These are phyloP conservation scores for Halichondria panicea DNA, from an alignment of 37 sponge, comb jelly and placozoan genomes.

Conservation along the genomic window DNA sequence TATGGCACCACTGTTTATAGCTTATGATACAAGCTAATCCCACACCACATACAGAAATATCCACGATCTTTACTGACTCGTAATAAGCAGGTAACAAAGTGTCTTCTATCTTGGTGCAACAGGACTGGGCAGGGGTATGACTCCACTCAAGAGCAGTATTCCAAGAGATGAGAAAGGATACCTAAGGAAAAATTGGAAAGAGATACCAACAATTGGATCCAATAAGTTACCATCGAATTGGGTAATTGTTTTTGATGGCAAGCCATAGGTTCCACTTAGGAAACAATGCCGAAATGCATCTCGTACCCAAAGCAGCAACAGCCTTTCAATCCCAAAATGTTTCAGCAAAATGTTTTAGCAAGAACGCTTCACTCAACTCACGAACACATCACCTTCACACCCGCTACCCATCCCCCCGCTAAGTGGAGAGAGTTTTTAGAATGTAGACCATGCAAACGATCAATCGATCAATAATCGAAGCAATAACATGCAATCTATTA, in stretches of 20 bases:
- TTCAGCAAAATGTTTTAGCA: constrained; percentile 10
- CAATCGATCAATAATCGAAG: not conserved
- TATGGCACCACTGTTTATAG: too few species aligned
- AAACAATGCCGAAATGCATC: constrained; percentile 13
- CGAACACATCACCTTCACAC: not conserved
- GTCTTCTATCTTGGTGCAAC: constrained; percentile 32
- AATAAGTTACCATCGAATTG: constrained; percentile 11
- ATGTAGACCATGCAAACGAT: constrained; percentile 18
- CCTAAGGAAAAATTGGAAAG: constrained; percentile 2
- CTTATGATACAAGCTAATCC: too few species aligned
- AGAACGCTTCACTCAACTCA: not conserved
- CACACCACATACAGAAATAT: too few species aligned
- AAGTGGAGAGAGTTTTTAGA: constrained; percentile 15
- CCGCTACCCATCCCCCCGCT: not conserved
- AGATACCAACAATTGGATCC: constrained; percentile 3
- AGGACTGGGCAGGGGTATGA: constrained; percentile 13
- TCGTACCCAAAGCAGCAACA: constrained; percentile 1
- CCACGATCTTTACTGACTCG: too few species aligned
- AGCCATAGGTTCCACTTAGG: constrained; percentile 8
- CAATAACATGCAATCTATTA: not conserved
- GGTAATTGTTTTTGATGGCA: constrained; percentile 4
- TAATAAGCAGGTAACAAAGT: constrained; percentile 11
- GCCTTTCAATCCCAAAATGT: not conserved
- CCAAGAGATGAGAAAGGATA: too few species aligned
- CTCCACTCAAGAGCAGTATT: constrained; percentile 22